A percentile compares a stretch with the other conserved stretches of the same genome.
These are phyloP conservation scores for Temnothorax unifasciatus DNA, from an alignment of 2,888 invertebrate species.

Conservation along the genomic window DNA sequence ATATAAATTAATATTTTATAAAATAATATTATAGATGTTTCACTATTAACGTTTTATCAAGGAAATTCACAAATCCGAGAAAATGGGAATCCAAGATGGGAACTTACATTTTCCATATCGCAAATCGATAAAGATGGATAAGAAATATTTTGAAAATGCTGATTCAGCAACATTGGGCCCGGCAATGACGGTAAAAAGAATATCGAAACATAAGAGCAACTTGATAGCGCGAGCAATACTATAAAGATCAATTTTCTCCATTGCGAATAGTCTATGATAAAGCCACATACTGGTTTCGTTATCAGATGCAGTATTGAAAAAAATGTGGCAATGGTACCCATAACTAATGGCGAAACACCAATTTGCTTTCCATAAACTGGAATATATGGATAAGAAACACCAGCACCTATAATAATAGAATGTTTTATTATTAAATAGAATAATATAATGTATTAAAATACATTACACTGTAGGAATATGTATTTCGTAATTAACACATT, in stretches of 20 bases:
- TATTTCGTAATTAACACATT: no score
- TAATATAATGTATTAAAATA: background rate
- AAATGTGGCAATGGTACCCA: slow-evolving; percentile 92
- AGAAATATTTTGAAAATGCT: slow-evolving; percentile 70
- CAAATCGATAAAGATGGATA: slow-evolving; percentile 62
- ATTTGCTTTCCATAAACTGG: slow-evolving; percentile 93
- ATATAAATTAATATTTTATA: background rate
- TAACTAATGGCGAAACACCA: slow-evolving; percentile 91
- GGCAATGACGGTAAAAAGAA: slow-evolving; percentile 89
- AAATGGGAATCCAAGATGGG: no score
- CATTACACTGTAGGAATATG: no score
- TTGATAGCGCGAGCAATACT: slow-evolving; percentile 89
- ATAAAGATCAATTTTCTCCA: slow-evolving; percentile 92
- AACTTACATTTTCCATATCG: slow-evolving; percentile 58
- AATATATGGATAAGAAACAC: slow-evolving; percentile 92
- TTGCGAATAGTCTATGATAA: slow-evolving; percentile 91
- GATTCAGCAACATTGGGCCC: slow-evolving; percentile 62
- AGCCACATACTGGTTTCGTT: slow-evolving; percentile 92
- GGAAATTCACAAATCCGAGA: background rate
- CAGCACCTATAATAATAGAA: slow-evolving; percentile 89
- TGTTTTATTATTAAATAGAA: background rate
- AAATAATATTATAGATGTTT: background rate
- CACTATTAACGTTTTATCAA: no score
- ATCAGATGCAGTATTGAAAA: slow-evolving; percentile 92
- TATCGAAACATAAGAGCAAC: slow-evolving; percentile 90